Conservation (phyloP, 2,113 vertebrate species). For the Callipepla squamata region DNA sequence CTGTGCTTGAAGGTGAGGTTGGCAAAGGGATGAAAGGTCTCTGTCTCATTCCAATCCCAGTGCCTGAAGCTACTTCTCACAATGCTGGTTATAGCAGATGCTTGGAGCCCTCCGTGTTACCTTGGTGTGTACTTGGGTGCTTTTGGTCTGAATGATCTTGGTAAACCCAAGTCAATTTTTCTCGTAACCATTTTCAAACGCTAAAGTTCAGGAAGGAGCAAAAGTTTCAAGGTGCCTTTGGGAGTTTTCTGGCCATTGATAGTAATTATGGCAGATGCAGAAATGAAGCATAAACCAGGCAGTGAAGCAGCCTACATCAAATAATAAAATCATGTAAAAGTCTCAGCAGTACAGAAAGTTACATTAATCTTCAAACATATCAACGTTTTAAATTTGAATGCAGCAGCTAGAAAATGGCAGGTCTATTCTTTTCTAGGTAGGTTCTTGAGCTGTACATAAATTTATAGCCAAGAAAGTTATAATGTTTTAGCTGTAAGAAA, state of each 20-base stretch:
- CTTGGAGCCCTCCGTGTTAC: background rate
- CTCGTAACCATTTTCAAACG: background rate
- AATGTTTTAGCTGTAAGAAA: background rate
- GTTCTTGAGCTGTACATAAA: background rate
- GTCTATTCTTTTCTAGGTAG: background rate
- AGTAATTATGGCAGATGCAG: background rate
- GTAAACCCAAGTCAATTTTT: background rate
- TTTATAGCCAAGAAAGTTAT: background rate
- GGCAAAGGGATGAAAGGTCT: slow-evolving; percentile 1
- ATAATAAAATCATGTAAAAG: background rate
- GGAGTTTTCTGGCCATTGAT: background rate
- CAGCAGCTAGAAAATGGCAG: background rate
- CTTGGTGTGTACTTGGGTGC: background rate
- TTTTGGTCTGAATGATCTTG: background rate
- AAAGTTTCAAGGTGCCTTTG: background rate
- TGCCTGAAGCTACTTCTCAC: background rate
- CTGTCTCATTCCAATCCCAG: background rate
- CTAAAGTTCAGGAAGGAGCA: background rate
- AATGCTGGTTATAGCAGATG: background rate
- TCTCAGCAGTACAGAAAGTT: background rate
- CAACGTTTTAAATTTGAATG: background rate
- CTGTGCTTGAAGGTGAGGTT: background rate
- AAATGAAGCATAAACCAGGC: background rate
- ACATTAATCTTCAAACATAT: background rate
- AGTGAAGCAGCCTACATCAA: background rate